Base-by-base conservation (phyloP, 2,113 vertebrate genomes). In the Cyanocitta stelleri region DNA sequence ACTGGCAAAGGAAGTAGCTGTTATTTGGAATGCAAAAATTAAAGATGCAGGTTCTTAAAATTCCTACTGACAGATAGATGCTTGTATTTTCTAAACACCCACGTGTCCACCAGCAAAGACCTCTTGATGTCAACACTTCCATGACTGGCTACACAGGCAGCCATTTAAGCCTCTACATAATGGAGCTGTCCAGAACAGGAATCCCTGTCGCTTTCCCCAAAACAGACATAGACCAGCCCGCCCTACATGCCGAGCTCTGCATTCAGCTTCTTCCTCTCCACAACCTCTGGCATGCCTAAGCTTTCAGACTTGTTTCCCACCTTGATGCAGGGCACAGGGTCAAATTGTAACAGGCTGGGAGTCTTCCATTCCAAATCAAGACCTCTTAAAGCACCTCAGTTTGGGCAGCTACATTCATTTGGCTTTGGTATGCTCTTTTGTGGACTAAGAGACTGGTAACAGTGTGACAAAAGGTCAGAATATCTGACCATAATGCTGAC, bases 151-250 rank as follows among this genome's bases (percentile, higher is more conserved):
- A 43, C 9, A 58, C 49, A 29, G 8, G 11, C 8, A 73, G 41
- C 18, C 16, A 39, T 59, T 56, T 44, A 27, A 77, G 11, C 2
- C 3, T n/a, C 21, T 41, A 16, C 18, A 39, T 39, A 13, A 2
- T 3, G 15, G 35, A 75, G 22, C 10, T 58, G 32, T 56, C 37
- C 66, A 51, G 27, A 51, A 33, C 14, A 64, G 54, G 84, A 86
- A 58, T 30, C 33, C 20, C 19, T 33, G 32, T 33, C 43, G 33
- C 14, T 51, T 54, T 67, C 33, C 32, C 37, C 43, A 58, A 29
- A 88, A 37, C 0, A 52, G 13, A 5, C 15, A 26, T 1, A 73
- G 24, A 30, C 52, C 35, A 72, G 17, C 39, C 27, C 0, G 0
- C 16, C 24, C 33, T 49, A 32, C 7, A 4, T 14, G 11, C 37